These are phyloP conservation scores for Heliconius ismenius DNA, from an alignment of 2,888 invertebrate species.

Conservation along the genomic window DNA sequence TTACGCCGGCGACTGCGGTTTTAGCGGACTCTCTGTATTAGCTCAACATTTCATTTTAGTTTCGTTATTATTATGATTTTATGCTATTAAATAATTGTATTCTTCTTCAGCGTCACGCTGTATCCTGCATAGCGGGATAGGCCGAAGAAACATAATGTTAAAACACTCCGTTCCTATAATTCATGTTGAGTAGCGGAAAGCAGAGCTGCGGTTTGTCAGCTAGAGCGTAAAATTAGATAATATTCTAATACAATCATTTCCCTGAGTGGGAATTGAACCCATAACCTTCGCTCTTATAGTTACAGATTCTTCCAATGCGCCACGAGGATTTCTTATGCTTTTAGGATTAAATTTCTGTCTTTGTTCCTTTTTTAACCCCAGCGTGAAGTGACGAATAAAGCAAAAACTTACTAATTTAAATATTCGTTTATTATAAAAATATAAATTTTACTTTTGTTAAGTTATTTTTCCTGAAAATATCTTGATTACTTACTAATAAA, in stretches of 20 bases:
- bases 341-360: no score
- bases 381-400: no score
- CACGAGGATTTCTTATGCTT: neutral
- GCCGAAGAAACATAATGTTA: neutral
- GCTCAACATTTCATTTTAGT: neutral
- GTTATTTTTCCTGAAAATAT: no score
- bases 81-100: no score
- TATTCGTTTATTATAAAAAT: no score
- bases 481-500: no score
- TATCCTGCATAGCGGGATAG: neutral
- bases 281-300: neutral
- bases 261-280: neutral
- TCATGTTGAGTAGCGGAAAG: neutral
- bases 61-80: neutral
- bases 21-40: neutral
- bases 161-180: neutral
- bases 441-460: no score
- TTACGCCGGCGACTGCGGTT: neutral
- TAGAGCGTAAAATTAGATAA: no score
- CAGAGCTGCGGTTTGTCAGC: neutral
- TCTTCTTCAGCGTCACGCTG: neutral
- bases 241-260: neutral
- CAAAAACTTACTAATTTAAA: no score
- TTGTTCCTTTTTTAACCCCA: no score
- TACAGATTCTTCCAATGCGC: neutral